These are phyloP conservation scores for Drosophila orosa DNA, from an alignment of 1,140 invertebrate species.

Conservation along the genomic window DNA sequence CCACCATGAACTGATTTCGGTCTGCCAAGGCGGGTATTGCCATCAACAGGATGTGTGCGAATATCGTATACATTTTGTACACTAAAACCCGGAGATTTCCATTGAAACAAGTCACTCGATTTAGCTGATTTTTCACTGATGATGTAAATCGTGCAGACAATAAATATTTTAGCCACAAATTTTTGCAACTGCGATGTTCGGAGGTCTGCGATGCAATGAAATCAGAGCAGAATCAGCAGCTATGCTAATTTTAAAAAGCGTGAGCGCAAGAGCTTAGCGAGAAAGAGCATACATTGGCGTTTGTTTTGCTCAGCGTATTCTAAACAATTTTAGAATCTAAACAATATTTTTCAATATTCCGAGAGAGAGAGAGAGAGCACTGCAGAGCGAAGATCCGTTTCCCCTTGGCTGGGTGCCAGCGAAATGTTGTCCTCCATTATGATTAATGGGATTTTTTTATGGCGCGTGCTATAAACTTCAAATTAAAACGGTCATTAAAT, in stretches of 20 bases:
- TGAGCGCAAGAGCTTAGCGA: constrained; percentile 3
- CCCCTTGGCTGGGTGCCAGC: constrained; percentile 17
- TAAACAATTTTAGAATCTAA: constrained; percentile 68
- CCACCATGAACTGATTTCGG: constrained; percentile 67
- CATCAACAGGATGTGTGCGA: constrained; percentile 21
- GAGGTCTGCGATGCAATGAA: constrained; percentile 59
- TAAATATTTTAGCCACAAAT: constrained; percentile 6
- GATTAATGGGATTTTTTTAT: constrained; percentile 19
- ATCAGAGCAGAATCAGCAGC: constrained; percentile 35
- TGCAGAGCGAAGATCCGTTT: neutral
- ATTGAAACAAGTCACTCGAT: neutral
- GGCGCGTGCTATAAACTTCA: constrained; percentile 6
- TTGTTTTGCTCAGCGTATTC: constrained; percentile 79
- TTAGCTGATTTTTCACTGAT: constrained; percentile 44
- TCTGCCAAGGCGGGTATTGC: constrained; percentile 32
- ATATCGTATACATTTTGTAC: constrained; percentile 44
- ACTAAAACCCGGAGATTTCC: constrained; percentile 17
- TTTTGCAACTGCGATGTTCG: constrained; percentile 52
- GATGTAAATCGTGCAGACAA: constrained; percentile 59
- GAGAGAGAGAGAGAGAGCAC: constrained; percentile 15
- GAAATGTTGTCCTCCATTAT: constrained; percentile 2
- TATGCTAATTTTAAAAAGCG: constrained; percentile 74
- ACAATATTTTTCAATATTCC: constrained; percentile 32
- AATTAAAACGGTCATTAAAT: constrained; percentile 1
- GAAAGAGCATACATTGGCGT: constrained; percentile 43